Evolutionary conservation across 2,113 vertebrate species (phyloP).

Genomic region (Melanotaenia duboulayi): DNA sequence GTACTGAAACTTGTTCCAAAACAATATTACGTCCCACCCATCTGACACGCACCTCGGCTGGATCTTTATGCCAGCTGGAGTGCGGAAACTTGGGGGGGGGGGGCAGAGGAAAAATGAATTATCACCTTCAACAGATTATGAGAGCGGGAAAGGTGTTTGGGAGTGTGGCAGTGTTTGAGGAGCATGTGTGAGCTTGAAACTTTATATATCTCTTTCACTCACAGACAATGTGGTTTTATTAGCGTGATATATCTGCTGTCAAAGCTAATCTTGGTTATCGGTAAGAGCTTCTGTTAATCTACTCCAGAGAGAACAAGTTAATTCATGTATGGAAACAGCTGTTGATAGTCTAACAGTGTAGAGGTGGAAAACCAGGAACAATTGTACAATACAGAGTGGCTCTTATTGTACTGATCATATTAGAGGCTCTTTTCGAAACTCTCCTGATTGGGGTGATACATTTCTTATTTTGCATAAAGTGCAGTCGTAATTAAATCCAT

Average conservation of each 20-base stretch:
- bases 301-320: not conserved
- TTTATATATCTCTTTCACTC: slow-evolving; percentile 24
- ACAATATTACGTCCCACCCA: slow-evolving; percentile 53
- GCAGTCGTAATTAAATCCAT: slow-evolving; percentile 1
- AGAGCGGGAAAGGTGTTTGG: slow-evolving; percentile 62
- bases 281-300: slow-evolving; percentile 6
- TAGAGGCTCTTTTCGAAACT: not conserved
- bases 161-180: slow-evolving; percentile 36
- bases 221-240: not conserved
- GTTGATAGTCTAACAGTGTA: slow-evolving; percentile 1
- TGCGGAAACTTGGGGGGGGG: slow-evolving; percentile 24
- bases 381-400: not conserved
- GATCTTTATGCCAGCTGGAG: slow-evolving; percentile 64
- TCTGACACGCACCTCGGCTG: slow-evolving; percentile 56
- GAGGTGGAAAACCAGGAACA: not conserved
- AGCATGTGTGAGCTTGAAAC: slow-evolving; percentile 57
- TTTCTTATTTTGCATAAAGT: not conserved
- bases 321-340: not conserved
- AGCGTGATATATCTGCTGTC: slow-evolving; percentile 4
- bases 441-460: not conserved
- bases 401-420: not conserved
- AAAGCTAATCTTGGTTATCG: slow-evolving; percentile 15
- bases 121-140: slow-evolving; percentile 69
- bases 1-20: slow-evolving; percentile 55
- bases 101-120: slow-evolving; percentile 65